A percentile compares a stretch with the other conserved stretches of the same genome.
These are phyloP conservation scores for Loris lydekkerianus DNA, from an alignment of 2,797 vertebrate species.

Conservation along the genomic window DNA sequence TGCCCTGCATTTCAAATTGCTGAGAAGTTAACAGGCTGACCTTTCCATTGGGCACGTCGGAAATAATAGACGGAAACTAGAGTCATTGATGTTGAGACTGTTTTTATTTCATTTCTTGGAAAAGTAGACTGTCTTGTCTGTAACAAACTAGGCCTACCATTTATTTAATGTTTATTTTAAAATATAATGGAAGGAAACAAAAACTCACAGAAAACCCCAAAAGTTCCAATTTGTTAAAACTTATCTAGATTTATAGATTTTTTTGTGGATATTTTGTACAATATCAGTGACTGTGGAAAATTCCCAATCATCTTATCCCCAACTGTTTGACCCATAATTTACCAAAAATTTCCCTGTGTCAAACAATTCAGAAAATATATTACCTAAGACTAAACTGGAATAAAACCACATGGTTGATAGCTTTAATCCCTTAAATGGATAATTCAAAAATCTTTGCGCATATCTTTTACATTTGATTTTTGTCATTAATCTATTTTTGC, in stretches of 20 bases:
- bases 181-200: background rate
- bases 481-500: slow-evolving; percentile 30
- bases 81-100: background rate
- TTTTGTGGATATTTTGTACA: slow-evolving; percentile 19
- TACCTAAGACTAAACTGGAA: background rate
- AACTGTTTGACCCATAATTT: slow-evolving; percentile 4
- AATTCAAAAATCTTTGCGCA: background rate
- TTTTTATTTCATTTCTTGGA: slow-evolving; percentile 12
- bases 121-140: background rate
- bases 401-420: background rate
- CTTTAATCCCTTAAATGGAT: slow-evolving; percentile 4
- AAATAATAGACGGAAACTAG: background rate
- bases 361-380: slow-evolving; percentile 45
- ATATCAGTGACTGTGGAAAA: background rate
- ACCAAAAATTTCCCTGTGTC: background rate
- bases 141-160: background rate
- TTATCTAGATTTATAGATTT: background rate
- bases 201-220: background rate
- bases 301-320: background rate
- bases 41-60: background rate
- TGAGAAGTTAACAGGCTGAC: slow-evolving; percentile 69
- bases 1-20: slow-evolving; percentile 71
- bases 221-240: background rate
- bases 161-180: background rate
- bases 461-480: slow-evolving; percentile 52